Conservation (phyloP, 1,140 invertebrate genomes). For the Tetragnatha versicolor region DNA sequence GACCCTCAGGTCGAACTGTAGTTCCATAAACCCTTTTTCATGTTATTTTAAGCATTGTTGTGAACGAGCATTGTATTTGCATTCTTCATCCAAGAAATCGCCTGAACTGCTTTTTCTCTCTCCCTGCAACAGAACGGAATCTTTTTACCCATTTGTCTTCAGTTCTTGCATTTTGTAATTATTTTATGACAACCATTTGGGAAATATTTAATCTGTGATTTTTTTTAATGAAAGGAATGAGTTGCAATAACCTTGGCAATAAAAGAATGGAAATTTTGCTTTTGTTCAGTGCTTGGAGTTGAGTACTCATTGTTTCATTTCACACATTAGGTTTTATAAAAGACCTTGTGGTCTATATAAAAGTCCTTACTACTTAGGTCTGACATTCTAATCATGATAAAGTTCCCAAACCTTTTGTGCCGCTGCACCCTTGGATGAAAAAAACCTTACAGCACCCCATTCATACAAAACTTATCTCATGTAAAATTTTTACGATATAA, state of each 20-base stretch:
- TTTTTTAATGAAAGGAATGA: slow-evolving; percentile 17
- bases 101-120: slow-evolving; percentile 17
- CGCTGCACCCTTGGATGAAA: no score
- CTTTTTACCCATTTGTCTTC: not conserved
- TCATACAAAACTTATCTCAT: no score
- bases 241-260: slow-evolving; percentile 25
- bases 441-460: no score
- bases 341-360: no score
- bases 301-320: no score
- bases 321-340: no score
- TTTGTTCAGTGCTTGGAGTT: no score
- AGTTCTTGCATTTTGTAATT: slow-evolving; percentile 18
- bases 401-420: no score
- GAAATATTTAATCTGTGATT: slow-evolving; percentile 27
- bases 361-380: no score
- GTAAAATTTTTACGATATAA: no score
- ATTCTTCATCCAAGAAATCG: slow-evolving; percentile 16
- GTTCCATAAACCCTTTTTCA: slow-evolving; percentile 6
- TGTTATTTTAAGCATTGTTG: slow-evolving; percentile 37
- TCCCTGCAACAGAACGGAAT: slow-evolving; percentile 1
- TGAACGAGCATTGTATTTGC: slow-evolving; percentile 5
- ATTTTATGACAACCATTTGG: not conserved
- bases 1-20: slow-evolving; percentile 10
- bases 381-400: no score
- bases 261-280: slow-evolving; percentile 32